Evolutionary conservation across 2,113 vertebrate genomes (phyloP).

Genomic region (Sakesphorus luctuosus): DNA sequence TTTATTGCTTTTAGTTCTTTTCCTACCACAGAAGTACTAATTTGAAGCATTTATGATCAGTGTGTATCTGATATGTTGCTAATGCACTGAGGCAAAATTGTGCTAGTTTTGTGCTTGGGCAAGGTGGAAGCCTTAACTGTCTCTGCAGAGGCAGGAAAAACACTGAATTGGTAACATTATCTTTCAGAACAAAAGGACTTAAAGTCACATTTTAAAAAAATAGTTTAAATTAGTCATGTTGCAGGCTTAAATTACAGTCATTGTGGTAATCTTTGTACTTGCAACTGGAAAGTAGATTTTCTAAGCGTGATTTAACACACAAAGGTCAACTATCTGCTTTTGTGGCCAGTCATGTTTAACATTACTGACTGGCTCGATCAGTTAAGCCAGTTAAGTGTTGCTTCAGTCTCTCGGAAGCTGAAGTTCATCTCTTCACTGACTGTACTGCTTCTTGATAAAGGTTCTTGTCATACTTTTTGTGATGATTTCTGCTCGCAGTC

Average conservation of each 20-base stretch:
- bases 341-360: background rate
- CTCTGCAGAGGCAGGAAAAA: background rate
- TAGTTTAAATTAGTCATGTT: background rate
- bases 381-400: background rate
- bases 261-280: slow-evolving; percentile 1
- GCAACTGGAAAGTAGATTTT: background rate
- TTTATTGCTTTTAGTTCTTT: background rate
- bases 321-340: background rate
- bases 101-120: background rate
- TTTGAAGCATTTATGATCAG: background rate
- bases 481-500: background rate
- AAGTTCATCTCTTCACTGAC: background rate
- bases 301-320: background rate
- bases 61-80: background rate
- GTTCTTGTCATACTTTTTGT: background rate
- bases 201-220: background rate
- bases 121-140: background rate
- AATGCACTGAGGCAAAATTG: background rate
- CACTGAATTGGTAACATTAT: background rate
- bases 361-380: background rate
- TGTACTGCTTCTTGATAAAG: background rate
- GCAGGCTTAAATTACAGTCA: background rate
- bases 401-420: background rate
- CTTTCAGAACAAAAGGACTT: background rate
- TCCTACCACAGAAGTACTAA: background rate